Evolutionary conservation across 2,888 invertebrate genomes (phyloP), one percentile per base, ranked within the genome.

Genomic region (Cephus sareptanus): DNA sequence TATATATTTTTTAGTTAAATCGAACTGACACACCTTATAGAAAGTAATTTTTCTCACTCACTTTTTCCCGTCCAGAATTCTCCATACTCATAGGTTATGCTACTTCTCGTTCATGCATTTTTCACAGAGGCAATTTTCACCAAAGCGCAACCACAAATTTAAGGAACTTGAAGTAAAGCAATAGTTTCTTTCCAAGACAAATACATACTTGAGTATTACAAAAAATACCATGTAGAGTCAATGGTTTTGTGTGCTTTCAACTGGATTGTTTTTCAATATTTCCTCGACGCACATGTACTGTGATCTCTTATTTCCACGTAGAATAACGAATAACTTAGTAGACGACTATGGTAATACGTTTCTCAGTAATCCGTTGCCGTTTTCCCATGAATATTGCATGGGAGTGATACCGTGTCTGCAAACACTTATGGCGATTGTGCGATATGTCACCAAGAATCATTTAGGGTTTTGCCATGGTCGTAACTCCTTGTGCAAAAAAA

Each of bases 281-380:
- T 23, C 23, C 4, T 56, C 23, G 23, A 9, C 23, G 40, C 40
- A 9, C 4, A 56, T 56, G 1, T 2, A 56, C 15, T 23, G 9
- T 9, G 23, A 56, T 56, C 40, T 33, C 13, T 3, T 31, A 71
- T 30, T 71, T 71, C 30, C 31, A 34, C 30, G 71, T 33, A 34
- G 12, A 31, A 71, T 11, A 71, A 30, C 31, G 15, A 31, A 71
- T 33, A 30, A 15, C 71, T 3, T 31, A 15, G 71, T 33, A 71
- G 71, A 15, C 31, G 40, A 56, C 71, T 71, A 71, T 71, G 71
- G 31, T 71, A 71, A 71, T 71, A 34, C 71, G 71, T 71, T 71
- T 71, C 71, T 71, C 71, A 71, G 71, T 71, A 71, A 71, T 15
- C 3, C 71, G 33, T 71, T 56, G 9, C 31, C 31, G 71, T 33